phyloP scores from a whole-genome alignment of 2,888 invertebrate species.

The Belgica antarctica region DNA sequence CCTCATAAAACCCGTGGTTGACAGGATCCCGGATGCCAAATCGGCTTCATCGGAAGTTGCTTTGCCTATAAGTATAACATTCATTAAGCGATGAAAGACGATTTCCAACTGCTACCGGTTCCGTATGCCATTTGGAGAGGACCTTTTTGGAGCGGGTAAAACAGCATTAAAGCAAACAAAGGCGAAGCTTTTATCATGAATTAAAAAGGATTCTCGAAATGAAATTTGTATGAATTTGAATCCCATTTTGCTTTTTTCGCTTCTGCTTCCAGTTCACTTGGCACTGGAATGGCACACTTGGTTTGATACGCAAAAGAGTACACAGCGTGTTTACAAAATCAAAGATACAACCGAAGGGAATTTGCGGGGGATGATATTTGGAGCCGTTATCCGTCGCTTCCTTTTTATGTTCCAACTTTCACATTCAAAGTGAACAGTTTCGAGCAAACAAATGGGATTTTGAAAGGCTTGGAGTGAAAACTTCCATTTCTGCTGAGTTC shows the following conservation, averaged over 20 bases:
- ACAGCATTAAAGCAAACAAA: neutral
- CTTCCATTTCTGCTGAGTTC: too few species aligned
- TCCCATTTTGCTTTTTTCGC: neutral
- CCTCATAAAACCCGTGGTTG: too few species aligned
- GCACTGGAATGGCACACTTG: neutral
- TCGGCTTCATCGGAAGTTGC: neutral
- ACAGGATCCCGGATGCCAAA: too few species aligned
- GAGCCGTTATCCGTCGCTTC: neutral
- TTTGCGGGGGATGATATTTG: constrained; percentile 8
- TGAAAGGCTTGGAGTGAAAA: too few species aligned
- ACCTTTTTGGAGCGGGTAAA: neutral
- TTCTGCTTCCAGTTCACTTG: neutral
- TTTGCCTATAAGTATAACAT: neutral
- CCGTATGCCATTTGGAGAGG: too few species aligned
- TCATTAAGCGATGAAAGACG: neutral
- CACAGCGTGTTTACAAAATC: neutral
- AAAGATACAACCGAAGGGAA: neutral
- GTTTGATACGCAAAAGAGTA: neutral
- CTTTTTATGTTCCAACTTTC: too few species aligned
- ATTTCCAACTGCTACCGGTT: neutral
- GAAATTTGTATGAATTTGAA: neutral
- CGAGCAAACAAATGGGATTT: too few species aligned
- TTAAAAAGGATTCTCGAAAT: too few species aligned
- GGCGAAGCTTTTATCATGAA: neutral
- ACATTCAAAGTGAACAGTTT: neutral